Conservation (phyloP, 2,888 invertebrate species). For the Ormyrus labotus region DNA sequence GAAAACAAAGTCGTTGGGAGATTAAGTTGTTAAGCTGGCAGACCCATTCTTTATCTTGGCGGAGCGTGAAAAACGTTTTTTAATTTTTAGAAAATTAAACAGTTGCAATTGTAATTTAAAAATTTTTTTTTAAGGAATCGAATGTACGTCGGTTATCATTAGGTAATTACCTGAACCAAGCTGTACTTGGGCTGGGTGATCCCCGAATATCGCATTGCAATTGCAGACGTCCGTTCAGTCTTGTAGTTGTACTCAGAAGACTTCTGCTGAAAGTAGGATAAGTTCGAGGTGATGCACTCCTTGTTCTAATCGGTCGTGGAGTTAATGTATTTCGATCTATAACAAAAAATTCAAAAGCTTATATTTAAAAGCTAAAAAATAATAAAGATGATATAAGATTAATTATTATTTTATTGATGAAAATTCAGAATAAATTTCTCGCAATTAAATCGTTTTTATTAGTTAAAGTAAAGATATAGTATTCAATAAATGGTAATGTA, state of each 20-base stretch:
- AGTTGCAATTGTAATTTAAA: too few species aligned
- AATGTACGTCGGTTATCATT: neutral
- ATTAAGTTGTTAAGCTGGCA: too few species aligned
- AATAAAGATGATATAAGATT: neutral
- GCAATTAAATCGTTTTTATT: too few species aligned
- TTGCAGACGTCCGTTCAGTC: slow-evolving; percentile 79
- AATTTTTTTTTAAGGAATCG: too few species aligned
- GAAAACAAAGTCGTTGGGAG: too few species aligned
- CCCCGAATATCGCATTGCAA: slow-evolving; percentile 80
- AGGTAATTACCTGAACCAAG: slow-evolving; percentile 77
- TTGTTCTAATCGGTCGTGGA: slow-evolving; percentile 78
- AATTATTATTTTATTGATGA: neutral
- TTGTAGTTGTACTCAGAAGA: slow-evolving; percentile 78
- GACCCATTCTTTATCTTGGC: too few species aligned
- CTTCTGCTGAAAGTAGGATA: slow-evolving; percentile 77
- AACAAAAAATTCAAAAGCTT: neutral
- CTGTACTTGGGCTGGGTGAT: slow-evolving; percentile 78
- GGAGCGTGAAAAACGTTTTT: too few species aligned
- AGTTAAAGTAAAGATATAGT: too few species aligned
- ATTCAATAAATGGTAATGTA: too few species aligned
- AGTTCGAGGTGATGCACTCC: slow-evolving; percentile 79
- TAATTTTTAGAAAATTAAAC: too few species aligned
- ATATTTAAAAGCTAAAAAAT: neutral
- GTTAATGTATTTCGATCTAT: slow-evolving; percentile 66
- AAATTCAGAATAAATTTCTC: too few species aligned